Conservation (phyloP, 1,140 invertebrate species). For the Drosophila busckii region DNA sequence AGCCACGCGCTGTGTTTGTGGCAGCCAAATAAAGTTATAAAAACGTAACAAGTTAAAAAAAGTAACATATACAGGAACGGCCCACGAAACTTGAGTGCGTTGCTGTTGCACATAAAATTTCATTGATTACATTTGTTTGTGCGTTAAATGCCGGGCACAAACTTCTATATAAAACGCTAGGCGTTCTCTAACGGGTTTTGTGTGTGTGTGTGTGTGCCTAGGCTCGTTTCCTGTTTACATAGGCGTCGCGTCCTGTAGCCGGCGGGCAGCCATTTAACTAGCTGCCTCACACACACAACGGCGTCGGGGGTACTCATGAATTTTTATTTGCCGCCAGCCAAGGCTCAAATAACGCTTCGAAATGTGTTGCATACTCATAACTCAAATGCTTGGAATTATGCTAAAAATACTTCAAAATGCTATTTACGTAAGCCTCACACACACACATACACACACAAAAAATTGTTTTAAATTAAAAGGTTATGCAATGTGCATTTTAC, state of each 20-base stretch:
- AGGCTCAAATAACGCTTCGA: slow-evolving; percentile 47
- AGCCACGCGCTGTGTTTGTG: slow-evolving; percentile 27
- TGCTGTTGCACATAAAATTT: slow-evolving; percentile 75
- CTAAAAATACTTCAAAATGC: too few species aligned
- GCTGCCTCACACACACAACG: slow-evolving; percentile 30
- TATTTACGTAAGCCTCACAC: slow-evolving; percentile 16
- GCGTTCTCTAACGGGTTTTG: too few species aligned
- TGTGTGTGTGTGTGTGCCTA: slow-evolving; percentile 28
- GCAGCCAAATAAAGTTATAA: slow-evolving; percentile 73
- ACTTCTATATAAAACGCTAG: too few species aligned
- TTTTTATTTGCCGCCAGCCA: slow-evolving; percentile 51
- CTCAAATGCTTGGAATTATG: too few species aligned
- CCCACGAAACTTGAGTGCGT: slow-evolving; percentile 48
- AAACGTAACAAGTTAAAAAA: slow-evolving; percentile 57
- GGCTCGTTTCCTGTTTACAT: slow-evolving; percentile 72
- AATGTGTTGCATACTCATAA: slow-evolving; percentile 45
- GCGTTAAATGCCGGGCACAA: slow-evolving; percentile 50
- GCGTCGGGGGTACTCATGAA: slow-evolving; percentile 17
- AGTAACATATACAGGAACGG: too few species aligned
- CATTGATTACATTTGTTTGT: slow-evolving; percentile 77
- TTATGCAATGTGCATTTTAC: slow-evolving; percentile 48
- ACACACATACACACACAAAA: slow-evolving; percentile 1
- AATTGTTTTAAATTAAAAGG: slow-evolving; percentile 24
- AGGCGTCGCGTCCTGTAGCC: slow-evolving; percentile 33
- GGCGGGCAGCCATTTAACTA: slow-evolving; percentile 25